These are phyloP conservation scores for Amphiprion clarkii DNA, from an alignment of 2,797 vertebrate species.

Conservation along the genomic window DNA sequence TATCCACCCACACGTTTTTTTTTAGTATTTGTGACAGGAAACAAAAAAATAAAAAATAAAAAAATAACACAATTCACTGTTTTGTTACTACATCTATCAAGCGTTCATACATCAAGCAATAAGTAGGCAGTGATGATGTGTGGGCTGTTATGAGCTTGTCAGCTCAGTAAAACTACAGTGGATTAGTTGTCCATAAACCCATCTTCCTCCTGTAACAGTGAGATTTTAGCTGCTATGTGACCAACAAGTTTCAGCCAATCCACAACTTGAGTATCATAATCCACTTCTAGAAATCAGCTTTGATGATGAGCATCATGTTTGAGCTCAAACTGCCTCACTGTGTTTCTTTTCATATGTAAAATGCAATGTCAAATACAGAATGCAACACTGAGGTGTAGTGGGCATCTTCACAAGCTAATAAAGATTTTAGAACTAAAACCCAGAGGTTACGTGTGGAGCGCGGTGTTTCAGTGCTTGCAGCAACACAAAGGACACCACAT, in stretches of 20 bases:
- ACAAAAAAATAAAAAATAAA: neutral
- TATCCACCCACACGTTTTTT: neutral
- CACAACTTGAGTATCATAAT: conserved; percentile 25
- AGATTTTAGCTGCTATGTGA: conserved; percentile 25
- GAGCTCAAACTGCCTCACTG: neutral
- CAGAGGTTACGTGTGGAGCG: neutral
- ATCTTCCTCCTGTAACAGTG: conserved; percentile 2
- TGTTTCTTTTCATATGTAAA: conserved; percentile 9
- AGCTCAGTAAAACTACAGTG: conserved; percentile 22
- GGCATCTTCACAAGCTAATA: neutral
- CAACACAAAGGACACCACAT: neutral
- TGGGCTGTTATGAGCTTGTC: conserved; percentile 21
- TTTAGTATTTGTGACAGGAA: neutral
- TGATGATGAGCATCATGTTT: conserved; percentile 13
- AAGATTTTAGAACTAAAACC: neutral
- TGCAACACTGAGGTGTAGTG: neutral
- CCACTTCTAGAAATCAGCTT: conserved; percentile 15
- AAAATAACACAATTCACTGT: neutral
- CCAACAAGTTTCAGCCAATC: conserved; percentile 12
- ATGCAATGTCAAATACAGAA: neutral
- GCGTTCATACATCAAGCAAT: neutral
- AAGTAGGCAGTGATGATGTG: conserved; percentile 8
- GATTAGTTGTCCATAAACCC: conserved; percentile 32
- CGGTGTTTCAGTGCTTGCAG: neutral
- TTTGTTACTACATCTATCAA: neutral